Evolutionary conservation across 2,888 invertebrate genomes (phyloP), one percentile per base, ranked within the genome.

Genomic region (Nemurella pictetii): DNA sequence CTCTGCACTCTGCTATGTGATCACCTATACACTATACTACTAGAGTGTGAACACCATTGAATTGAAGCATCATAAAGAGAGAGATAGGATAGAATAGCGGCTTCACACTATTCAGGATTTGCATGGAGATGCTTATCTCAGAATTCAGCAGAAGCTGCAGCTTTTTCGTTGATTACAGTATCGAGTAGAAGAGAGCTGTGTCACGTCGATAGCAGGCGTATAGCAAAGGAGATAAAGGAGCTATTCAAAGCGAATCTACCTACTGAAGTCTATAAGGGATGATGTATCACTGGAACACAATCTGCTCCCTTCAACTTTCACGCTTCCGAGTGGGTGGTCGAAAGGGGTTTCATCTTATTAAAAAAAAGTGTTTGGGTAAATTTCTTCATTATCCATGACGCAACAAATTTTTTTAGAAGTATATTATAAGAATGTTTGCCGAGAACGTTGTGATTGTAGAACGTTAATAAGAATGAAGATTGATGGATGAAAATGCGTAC

Each of bases 61-160:
- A 75, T 75, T 75, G 75, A 75, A 75, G 75, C 28, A 27, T 25
- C 75, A 27, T 75, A 75, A 75, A 75, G 75, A 75, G 75, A 25
- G 26, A 75, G 55, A 55, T 55, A 75, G 75, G 75, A 28, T 75
- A 5, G 27, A 26, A 26, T 27, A 28, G 9, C 75, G n/a, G 26
- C 26, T 25, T n/a, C 7, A 29, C 80, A 29, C 80, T 80, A 80
- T 80, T 80, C 80, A 80, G 30, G 26, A 80, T 80, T 80, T 80
- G 80, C 80, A 80, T 80, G 80, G 80, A 35, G 80, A 80, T 80
- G 12, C 32, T 80, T 35, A 80, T 80, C 80, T 25, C 20, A 26
- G 27, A 80, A 80, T 35, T 32, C 36, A 80, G 80, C 80, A 28
- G 80, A 25, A n/a, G 9, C 26, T 27, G 75, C 75, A 75, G 75